Percentiles rank a stretch among this genome's conserved stretches.
Evolutionary conservation across 2,888 invertebrate genomes (phyloP).

Genomic region (Drosophila paucipuncta): DNA sequence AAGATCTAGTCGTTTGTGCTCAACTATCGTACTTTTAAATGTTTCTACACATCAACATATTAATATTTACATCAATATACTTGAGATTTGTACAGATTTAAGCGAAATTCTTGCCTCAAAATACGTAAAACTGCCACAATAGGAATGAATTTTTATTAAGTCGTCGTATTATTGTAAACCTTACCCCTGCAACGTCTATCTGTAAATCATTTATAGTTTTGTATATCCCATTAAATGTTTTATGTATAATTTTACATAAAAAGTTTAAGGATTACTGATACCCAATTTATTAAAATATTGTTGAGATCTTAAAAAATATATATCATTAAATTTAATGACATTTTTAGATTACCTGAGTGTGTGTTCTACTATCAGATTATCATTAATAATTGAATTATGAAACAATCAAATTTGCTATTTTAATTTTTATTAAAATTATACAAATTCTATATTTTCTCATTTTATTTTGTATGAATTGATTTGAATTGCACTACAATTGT

Average conservation of each 20-base stretch:
- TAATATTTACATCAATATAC: not conserved
- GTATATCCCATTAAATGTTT: not conserved
- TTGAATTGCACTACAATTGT: not conserved
- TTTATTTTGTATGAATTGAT: not conserved
- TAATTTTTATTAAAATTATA: not conserved
- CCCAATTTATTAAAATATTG: not conserved
- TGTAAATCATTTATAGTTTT: slow-evolving; percentile 2
- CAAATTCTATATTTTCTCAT: not conserved
- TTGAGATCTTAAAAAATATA: not conserved
- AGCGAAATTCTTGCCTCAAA: slow-evolving; percentile 27
- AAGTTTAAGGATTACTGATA: not conserved
- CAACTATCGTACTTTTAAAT: slow-evolving; percentile 3
- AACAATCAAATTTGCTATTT: not conserved
- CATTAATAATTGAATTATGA: not conserved
- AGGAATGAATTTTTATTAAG: not conserved
- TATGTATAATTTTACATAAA: not conserved
- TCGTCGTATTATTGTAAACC: slow-evolving; percentile 1
- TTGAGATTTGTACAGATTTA: not conserved
- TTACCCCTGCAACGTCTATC: not conserved
- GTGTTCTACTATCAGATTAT: not conserved
- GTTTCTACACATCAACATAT: not conserved
- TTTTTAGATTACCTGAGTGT: not conserved
- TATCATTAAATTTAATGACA: not conserved
- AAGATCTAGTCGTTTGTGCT: slow-evolving; percentile 18
- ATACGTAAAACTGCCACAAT: slow-evolving; percentile 10